Evolutionary conservation across 2,888 invertebrate genomes (phyloP).

Genomic region (Abscondita cerata): DNA sequence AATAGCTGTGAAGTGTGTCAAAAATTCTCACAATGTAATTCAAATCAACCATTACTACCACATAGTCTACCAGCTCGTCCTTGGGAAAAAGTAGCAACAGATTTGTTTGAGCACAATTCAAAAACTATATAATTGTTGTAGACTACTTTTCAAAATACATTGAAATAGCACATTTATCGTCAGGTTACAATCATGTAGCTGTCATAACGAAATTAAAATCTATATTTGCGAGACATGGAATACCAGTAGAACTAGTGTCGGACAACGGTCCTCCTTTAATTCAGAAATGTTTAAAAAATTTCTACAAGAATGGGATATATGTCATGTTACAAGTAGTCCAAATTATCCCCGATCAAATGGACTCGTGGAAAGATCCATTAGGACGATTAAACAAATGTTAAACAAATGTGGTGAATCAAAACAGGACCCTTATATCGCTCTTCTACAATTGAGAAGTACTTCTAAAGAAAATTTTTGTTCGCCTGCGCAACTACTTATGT

Average conservation of each 20-base stretch:
- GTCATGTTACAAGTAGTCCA: constrained; percentile 20
- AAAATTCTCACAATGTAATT: background rate
- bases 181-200: background rate
- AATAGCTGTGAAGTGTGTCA: no score
- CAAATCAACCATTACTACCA: background rate
- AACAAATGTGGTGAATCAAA: background rate
- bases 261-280: constrained; percentile 19
- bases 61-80: background rate
- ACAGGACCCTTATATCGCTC: background rate
- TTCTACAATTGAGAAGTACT: no score
- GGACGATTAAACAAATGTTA: constrained; percentile 18
- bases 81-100: background rate
- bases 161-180: constrained; percentile 4
- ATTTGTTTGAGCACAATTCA: background rate
- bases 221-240: constrained; percentile 6
- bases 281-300: constrained; percentile 11
- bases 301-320: constrained; percentile 12
- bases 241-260: background rate
- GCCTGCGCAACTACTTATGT: no score
- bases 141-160: constrained; percentile 9
- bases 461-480: no score
- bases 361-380: constrained; percentile 18
- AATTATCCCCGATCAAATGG: constrained; percentile 23
- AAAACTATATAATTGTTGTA: constrained; percentile 1
- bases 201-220: constrained; percentile 1